Base-by-base conservation (phyloP, 2,797 vertebrate species). In the Bradypus variegatus region DNA sequence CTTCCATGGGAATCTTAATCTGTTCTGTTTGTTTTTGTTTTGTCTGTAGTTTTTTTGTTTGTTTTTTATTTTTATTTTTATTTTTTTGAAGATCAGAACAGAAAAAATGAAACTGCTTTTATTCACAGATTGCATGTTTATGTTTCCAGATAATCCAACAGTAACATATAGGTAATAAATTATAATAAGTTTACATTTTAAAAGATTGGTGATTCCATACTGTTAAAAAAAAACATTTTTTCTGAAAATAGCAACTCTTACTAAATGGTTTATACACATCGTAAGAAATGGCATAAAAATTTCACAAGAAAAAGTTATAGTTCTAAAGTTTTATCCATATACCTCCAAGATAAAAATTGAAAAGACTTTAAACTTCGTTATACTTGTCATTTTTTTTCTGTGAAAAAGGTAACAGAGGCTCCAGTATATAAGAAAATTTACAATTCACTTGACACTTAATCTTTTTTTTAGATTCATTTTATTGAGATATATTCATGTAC, bases 231-330 rank as follows among this genome's bases (percentile, higher is more conserved):
- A 70, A 64, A 72, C 21, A 50, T 25, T 41, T 78, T 45, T 60
- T 88, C 58, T 78, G 33, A 50, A 27, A 88, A 92, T 33, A 90
- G 33, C 13, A 53, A 84, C 60, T 48, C 29, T 79, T 65, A 86
- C 7, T 82, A 36, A 82, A 90, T 15, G 50, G 38, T 87, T 70
- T 53, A 31, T 36, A 65, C 3, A 77, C 19, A 73, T 92, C 65
- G 83, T 90, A 92, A 88, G 83, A 92, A 92, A 67, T 60, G 36
- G 55, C 72, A 87, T 31, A 69, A 83, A 60, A 92, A 78, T 14
- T 2, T 25, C 72, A 58, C 8, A 89, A 29, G 50, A 79, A 6
- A 83, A 82, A 2, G 25, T 50, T 77, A n/a, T 45, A 53, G 69
- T 77, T 67, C 6, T 18, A 88, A 75, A 73, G n/a, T n/a, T 80